Base-by-base conservation (phyloP, 2,888 invertebrate genomes). In the Molorchus minor region DNA sequence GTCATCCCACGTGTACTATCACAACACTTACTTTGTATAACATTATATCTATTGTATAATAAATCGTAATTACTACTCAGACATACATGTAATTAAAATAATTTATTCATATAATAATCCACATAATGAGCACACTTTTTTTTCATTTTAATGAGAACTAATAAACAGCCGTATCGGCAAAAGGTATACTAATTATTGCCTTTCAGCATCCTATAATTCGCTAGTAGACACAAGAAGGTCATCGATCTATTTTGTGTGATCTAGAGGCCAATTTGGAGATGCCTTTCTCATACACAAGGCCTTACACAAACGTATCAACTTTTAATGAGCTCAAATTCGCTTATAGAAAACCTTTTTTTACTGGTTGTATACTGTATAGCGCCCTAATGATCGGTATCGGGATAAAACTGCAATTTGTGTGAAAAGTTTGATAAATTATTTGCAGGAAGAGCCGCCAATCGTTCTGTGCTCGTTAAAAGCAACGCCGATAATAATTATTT, bases 361-460 rank as follows among this genome's bases (percentile, higher is more conserved):
- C 44, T 15, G 10, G 45, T 15, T 29, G 30, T 45, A 45, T 30
- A 45, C 45, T n/a, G n/a, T n/a, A n/a, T n/a, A n/a, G n/a, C n/a
- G 51, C 43, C 56, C 60, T 67, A 64, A 67, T 62, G 62, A 61
- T 61, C 58, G 59, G 55, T 55, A 56, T n/a, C n/a, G n/a, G 51
- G 52, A 46, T 47, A 58, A 60, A 62, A 64, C 58, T 64, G 64
- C 67, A 63, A 64, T 67, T 68, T 68, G 60, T 45, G 64, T 61
- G 65, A 61, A 70, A 65, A 70, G 65, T 70, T 68, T 64, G 66
- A 68, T 67, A 59, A 69, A 68, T 68, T 62, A 69, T 69, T 69
- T 59, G 61, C 61, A 61, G 49, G 58, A 56, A 56, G 54, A 61
- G 58, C 30, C 41, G 41, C 25, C 51, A 36, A 44, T 35, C 36